phyloP scores from a whole-genome alignment of 2,797 vertebrate genomes.

The Tarsius wallacei region DNA sequence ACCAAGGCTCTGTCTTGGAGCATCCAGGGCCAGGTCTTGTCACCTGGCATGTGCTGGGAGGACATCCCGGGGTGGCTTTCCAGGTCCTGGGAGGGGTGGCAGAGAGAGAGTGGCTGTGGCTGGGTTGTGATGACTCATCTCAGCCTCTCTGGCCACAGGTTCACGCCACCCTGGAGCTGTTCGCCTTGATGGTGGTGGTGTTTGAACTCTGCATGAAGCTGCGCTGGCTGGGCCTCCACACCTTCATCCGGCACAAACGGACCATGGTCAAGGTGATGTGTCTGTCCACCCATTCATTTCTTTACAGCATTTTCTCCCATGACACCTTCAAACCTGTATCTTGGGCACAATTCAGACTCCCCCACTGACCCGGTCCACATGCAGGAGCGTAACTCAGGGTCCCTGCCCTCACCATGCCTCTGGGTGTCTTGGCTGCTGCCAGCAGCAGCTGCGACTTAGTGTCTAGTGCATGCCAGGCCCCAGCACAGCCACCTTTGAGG shows the following conservation, averaged over 20 bases:
- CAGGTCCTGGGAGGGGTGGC: neutral
- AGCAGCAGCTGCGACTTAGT: no score
- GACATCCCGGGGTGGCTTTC: neutral
- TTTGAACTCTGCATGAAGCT: constrained; percentile 99
- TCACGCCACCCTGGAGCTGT: constrained; percentile 97
- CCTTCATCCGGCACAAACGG: constrained; percentile 97
- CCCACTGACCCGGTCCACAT: fast-evolving
- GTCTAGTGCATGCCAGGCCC: neutral
- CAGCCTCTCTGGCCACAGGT: constrained; percentile 90
- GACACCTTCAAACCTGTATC: neutral
- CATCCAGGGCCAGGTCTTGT: neutral
- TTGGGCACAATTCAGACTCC: neutral
- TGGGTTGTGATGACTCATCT: fast-evolving
- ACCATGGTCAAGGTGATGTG: constrained; percentile 97
- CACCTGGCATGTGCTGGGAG: neutral
- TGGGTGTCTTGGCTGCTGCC: fast-evolving
- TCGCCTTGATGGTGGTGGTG: constrained; percentile 95
- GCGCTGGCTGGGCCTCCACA: constrained; percentile 97
- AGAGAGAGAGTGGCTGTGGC: neutral
- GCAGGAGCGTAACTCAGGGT: neutral
- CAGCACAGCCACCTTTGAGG: fast-evolving
- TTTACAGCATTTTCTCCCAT: fast-evolving
- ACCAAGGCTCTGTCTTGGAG: neutral
- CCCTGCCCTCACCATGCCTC: fast-evolving
- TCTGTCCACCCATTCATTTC: neutral